phyloP scores from a whole-genome alignment of 2,797 vertebrate species.

The Eurystomus glaucurus region DNA sequence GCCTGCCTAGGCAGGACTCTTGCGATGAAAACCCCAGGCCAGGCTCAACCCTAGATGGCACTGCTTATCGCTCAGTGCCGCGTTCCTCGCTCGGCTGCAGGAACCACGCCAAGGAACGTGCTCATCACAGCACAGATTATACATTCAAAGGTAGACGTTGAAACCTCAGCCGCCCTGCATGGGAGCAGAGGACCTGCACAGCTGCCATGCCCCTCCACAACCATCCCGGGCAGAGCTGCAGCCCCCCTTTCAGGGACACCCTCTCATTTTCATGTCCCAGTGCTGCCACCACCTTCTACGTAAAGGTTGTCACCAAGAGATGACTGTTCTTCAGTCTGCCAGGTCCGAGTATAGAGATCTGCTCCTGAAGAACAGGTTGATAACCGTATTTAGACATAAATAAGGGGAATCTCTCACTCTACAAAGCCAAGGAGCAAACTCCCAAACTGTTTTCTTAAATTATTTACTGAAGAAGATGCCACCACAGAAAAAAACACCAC shows the following conservation, averaged over 20 bases:
- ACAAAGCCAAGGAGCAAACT: neutral
- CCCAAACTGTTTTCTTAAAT: neutral
- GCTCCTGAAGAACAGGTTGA: neutral
- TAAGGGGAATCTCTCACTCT: neutral
- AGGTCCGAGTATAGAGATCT: fast-evolving
- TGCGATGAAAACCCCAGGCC: neutral
- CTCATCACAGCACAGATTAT: fast-evolving
- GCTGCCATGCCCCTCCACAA: neutral
- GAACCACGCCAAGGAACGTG: fast-evolving
- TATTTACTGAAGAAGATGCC: neutral
- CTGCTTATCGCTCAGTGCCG: slow-evolving; percentile 11
- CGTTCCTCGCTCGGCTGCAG: neutral
- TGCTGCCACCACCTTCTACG: neutral
- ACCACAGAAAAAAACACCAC: neutral
- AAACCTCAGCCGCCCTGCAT: neutral
- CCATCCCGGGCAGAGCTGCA: neutral
- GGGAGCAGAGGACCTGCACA: neutral
- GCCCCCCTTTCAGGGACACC: neutral
- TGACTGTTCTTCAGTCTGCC: neutral
- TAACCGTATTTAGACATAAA: too few species aligned
- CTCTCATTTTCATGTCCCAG: fast-evolving
- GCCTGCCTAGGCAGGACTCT: neutral
- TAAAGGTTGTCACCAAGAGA: fast-evolving
- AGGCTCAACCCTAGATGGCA: slow-evolving; percentile 74
- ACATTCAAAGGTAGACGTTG: fast-evolving